phyloP scores from a whole-genome alignment of 2,113 vertebrate genomes.

The Accipiter virgatus region DNA sequence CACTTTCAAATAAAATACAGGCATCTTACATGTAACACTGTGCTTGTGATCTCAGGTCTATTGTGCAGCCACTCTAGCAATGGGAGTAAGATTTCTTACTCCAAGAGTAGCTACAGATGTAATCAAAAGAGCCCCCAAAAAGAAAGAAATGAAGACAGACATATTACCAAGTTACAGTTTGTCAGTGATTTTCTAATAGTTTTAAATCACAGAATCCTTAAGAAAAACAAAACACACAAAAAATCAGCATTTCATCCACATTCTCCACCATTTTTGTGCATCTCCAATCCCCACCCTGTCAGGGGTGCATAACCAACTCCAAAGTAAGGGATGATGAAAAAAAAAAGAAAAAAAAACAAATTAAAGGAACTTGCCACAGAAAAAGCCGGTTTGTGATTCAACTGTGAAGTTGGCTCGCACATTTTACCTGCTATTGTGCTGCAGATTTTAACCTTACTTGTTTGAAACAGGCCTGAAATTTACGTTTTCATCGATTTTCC shows the following conservation, averaged over 20 bases:
- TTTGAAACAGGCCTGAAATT: background rate
- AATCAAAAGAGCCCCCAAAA: background rate
- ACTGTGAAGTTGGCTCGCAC: fast-evolving
- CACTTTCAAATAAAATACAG: background rate
- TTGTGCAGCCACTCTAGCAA: background rate
- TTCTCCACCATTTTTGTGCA: background rate
- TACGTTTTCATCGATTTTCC: background rate
- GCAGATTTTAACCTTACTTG: background rate
- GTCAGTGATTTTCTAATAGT: background rate
- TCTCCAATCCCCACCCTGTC: background rate
- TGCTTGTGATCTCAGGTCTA: background rate
- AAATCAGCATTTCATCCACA: background rate
- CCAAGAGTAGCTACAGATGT: background rate
- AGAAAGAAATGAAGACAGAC: background rate
- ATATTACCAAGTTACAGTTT: no score
- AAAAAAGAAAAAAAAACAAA: fast-evolving
- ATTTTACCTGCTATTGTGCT: background rate
- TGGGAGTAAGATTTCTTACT: background rate
- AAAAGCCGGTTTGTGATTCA: background rate
- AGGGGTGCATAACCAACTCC: background rate
- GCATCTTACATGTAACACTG: fast-evolving
- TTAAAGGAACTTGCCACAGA: background rate
- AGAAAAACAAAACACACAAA: background rate
- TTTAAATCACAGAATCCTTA: background rate
- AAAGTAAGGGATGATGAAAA: background rate